phyloP scores from a whole-genome alignment of 2,797 vertebrate species.

The Typhlichthys eigenmanni region DNA sequence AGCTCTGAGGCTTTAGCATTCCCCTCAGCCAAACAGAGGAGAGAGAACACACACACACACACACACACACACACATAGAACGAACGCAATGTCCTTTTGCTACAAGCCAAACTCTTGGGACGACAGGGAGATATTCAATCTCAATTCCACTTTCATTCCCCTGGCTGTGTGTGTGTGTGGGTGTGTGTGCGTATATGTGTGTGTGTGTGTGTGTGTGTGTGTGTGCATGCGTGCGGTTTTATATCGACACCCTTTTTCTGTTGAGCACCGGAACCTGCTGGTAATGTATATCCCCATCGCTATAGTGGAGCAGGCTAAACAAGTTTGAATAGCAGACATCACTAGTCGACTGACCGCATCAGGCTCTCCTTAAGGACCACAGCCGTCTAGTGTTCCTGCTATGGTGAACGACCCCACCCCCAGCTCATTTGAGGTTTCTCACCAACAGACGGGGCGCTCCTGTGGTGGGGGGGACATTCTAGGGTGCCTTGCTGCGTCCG shows the following conservation, averaged over 20 bases:
- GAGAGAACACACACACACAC: slow-evolving; percentile 17
- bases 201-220: slow-evolving; percentile 4
- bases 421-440: slow-evolving; percentile 45
- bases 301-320: background rate
- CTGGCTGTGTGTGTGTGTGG: slow-evolving; percentile 31
- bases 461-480: slow-evolving; percentile 84
- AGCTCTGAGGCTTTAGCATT: slow-evolving; percentile 58
- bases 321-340: slow-evolving; percentile 5
- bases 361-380: background rate
- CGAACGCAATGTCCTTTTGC: slow-evolving; percentile 67
- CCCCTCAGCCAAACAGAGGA: slow-evolving; percentile 39
- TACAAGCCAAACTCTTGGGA: slow-evolving; percentile 56
- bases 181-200: no score
- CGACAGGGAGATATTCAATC: slow-evolving; percentile 66
- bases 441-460: slow-evolving; percentile 81
- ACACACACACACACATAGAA: slow-evolving; percentile 20
- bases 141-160: slow-evolving; percentile 64
- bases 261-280: background rate
- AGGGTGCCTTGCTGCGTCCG: slow-evolving; percentile 82
- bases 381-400: background rate
- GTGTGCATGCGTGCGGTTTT: slow-evolving; percentile 29
- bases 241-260: background rate
- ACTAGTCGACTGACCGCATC: background rate
- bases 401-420: no score
- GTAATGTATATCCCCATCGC: background rate